These are phyloP conservation scores for Magallana angulata DNA, from an alignment of 1,140 invertebrate genomes.

Conservation along the genomic window DNA sequence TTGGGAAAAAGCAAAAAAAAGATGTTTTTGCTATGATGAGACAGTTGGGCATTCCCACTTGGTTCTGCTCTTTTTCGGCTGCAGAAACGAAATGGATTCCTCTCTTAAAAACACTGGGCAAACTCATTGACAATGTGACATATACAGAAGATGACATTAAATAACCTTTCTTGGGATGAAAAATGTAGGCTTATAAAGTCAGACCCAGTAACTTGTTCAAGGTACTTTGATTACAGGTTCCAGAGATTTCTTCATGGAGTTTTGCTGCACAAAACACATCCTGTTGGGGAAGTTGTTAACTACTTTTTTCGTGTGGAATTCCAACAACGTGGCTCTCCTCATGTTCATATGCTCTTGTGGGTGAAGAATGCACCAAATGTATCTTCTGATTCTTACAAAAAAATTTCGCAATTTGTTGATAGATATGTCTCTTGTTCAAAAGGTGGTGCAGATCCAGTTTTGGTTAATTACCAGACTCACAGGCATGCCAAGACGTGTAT, in stretches of 20 bases:
- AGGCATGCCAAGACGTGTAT: constrained; percentile 50
- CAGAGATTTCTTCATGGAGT: constrained; percentile 54
- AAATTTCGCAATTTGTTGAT: constrained; percentile 30
- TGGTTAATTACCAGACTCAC: constrained; percentile 44
- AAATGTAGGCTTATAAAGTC: constrained; percentile 50
- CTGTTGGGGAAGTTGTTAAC: constrained; percentile 62
- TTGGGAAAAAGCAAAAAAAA: constrained; percentile 59
- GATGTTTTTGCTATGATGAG: constrained; percentile 68
- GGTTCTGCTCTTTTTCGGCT: constrained; percentile 60
- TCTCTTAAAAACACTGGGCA: constrained; percentile 55
- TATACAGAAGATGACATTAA: constrained; percentile 53
- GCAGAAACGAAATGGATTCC: constrained; percentile 63
- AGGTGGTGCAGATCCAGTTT: constrained; percentile 18
- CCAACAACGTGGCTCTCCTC: constrained; percentile 50
- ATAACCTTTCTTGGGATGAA: constrained; percentile 47
- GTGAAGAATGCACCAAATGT: constrained; percentile 41
- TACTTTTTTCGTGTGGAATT: constrained; percentile 54
- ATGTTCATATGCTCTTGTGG: constrained; percentile 51
- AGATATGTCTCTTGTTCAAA: constrained; percentile 38
- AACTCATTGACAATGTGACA: constrained; percentile 39
- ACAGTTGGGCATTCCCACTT: constrained; percentile 61
- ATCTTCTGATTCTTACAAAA: not conserved
- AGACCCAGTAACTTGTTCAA: constrained; percentile 61
- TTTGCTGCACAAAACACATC: not conserved
- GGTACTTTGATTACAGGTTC: constrained; percentile 59